Evolutionary conservation across 2,113 vertebrate species (phyloP).

Genomic region (Gymnocephalus cernua): DNA sequence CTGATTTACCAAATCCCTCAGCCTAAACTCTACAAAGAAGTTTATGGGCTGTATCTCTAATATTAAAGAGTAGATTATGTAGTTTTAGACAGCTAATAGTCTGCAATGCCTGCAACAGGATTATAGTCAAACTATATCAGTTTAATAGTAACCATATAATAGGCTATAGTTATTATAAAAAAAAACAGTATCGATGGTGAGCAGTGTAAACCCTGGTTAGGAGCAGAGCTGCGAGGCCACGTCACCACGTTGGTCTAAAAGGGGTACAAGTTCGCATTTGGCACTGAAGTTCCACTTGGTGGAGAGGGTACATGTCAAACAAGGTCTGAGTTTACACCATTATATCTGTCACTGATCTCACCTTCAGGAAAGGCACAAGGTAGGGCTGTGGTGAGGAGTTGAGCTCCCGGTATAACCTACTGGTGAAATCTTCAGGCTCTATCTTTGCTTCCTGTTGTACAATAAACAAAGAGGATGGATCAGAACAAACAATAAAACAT

Average conservation of each 20-base stretch:
- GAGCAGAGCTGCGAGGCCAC: no score
- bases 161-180: neutral
- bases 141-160: neutral
- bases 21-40: neutral
- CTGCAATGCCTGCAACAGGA: neutral
- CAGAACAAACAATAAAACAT: neutral
- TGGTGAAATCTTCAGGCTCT: slow-evolving; percentile 95
- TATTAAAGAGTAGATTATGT: no score
- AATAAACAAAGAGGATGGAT: neutral
- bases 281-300: neutral
- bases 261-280: neutral
- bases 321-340: neutral
- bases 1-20: no score
- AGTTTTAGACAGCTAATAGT: neutral
- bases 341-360: slow-evolving; percentile 69
- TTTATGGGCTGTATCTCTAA: neutral
- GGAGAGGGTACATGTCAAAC: neutral
- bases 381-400: slow-evolving; percentile 97
- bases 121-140: neutral
- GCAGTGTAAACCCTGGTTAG: no score
- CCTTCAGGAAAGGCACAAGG: slow-evolving; percentile 99
- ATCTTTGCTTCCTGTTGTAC: slow-evolving; percentile 90
- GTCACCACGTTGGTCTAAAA: no score
- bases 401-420: slow-evolving; percentile 92
- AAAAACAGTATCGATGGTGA: no score